phyloP scores from a whole-genome alignment of 1,140 invertebrate species.

The Colletes latitarsis region DNA sequence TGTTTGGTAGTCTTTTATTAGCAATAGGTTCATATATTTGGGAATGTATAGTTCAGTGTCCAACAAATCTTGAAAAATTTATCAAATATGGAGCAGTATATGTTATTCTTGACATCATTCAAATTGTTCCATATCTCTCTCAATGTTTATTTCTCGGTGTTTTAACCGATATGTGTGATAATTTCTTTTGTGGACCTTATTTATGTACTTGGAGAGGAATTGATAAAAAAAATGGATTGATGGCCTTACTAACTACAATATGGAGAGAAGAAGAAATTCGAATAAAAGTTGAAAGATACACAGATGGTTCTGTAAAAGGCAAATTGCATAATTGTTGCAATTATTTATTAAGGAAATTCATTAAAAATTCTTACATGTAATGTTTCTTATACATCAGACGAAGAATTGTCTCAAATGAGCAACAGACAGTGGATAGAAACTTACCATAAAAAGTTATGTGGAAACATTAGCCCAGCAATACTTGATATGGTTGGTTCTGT shows the following conservation, averaged over 20 bases:
- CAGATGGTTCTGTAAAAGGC: constrained; percentile 59
- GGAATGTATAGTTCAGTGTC: constrained; percentile 62
- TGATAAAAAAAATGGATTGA: constrained; percentile 63
- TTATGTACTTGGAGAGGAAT: constrained; percentile 70
- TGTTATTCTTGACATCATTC: constrained; percentile 62
- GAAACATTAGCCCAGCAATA: constrained; percentile 57
- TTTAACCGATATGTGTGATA: constrained; percentile 65
- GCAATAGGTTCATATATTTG: constrained; percentile 68
- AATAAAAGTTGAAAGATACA: constrained; percentile 57
- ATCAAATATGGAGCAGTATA: constrained; percentile 52
- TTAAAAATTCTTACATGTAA: not conserved
- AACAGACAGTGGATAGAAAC: constrained; percentile 59
- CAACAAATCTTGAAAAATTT: constrained; percentile 58
- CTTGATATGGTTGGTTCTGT: constrained; percentile 64
- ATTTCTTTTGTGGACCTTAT: constrained; percentile 53
- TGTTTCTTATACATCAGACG: constrained; percentile 46
- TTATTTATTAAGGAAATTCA: not conserved
- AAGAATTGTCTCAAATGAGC: constrained; percentile 65
- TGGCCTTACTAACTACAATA: constrained; percentile 65
- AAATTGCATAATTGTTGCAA: constrained; percentile 10
- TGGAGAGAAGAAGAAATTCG: constrained; percentile 72
- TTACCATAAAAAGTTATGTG: constrained; percentile 45
- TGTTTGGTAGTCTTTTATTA: constrained; percentile 62
- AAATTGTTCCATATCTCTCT: constrained; percentile 48
- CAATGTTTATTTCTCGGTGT: constrained; percentile 67